Conservation (phyloP, 2,113 vertebrate genomes). For the Hippocampus comes region DNA sequence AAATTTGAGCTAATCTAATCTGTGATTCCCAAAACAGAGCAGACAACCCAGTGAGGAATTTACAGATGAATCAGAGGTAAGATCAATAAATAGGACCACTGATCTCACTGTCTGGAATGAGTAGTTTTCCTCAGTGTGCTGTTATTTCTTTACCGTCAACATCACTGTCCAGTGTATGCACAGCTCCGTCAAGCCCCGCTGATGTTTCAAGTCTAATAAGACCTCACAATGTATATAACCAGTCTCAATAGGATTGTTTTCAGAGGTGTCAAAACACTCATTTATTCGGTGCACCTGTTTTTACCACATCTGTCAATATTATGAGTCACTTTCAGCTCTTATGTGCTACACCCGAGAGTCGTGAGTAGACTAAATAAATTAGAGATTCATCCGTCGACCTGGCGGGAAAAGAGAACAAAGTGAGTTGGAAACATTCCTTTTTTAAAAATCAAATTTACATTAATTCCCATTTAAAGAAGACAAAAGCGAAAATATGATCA, state of each 20-base stretch:
- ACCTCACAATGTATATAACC: background rate
- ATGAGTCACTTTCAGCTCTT: constrained; percentile 40
- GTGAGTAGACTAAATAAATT: constrained; percentile 68
- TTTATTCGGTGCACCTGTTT: background rate
- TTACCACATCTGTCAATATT: constrained; percentile 54
- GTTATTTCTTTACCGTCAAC: background rate
- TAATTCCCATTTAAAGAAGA: background rate
- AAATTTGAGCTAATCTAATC: constrained; percentile 9
- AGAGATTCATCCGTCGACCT: constrained; percentile 49
- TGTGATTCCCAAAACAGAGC: constrained; percentile 69
- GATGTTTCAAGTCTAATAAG: constrained; percentile 37
- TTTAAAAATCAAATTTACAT: background rate
- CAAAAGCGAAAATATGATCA: no score
- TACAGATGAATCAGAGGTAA: constrained; percentile 96
- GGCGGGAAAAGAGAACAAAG: constrained; percentile 33
- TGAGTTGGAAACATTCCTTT: background rate
- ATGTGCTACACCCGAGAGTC: constrained; percentile 47
- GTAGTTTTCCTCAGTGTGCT: background rate
- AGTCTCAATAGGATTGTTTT: background rate
- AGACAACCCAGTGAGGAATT: constrained; percentile 81
- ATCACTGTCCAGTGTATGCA: constrained; percentile 30
- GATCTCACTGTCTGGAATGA: background rate
- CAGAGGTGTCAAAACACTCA: background rate
- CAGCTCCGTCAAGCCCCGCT: constrained; percentile 39
- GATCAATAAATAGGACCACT: constrained; percentile 11